phyloP scores from a whole-genome alignment of 30 jellyfish, hydroid and myxozoan genomes.

The Mastigias papua region DNA sequence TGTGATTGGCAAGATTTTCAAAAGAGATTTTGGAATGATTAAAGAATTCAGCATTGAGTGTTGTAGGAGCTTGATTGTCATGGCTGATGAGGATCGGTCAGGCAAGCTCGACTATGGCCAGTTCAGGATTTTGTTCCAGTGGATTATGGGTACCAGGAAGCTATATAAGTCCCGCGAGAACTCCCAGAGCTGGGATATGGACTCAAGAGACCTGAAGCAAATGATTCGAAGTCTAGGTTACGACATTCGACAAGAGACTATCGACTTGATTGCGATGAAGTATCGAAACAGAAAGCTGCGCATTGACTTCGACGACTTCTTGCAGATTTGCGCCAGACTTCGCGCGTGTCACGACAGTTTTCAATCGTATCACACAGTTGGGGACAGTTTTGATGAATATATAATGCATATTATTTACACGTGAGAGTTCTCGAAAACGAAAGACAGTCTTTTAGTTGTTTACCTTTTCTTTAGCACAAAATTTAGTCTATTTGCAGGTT shows the following conservation, averaged over 20 bases:
- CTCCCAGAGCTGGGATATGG: constrained; percentile 69
- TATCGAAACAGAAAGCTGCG: constrained; percentile 47
- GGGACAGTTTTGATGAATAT: constrained; percentile 64
- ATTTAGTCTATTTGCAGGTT: too few species aligned
- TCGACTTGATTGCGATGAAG: constrained; percentile 38
- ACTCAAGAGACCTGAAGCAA: constrained; percentile 48
- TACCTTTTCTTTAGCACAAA: too few species aligned
- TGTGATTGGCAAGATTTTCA: constrained; percentile 44
- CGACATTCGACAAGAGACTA: constrained; percentile 19
- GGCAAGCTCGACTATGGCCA: constrained; percentile 59
- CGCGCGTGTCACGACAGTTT: constrained; percentile 46
- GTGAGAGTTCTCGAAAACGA: background rate
- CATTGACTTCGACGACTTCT: constrained; percentile 56
- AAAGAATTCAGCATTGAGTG: constrained; percentile 61
- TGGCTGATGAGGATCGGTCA: constrained; percentile 74
- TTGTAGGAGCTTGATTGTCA: constrained; percentile 66
- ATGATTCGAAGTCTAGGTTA: constrained; percentile 24
- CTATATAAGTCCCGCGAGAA: constrained; percentile 24
- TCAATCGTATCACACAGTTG: constrained; percentile 44
- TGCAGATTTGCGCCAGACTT: constrained; percentile 65
- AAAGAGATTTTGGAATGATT: constrained; percentile 56
- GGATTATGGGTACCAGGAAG: constrained; percentile 51
- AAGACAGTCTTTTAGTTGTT: too few species aligned
- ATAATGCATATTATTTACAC: constrained; percentile 51
- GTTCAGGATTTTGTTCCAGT: constrained; percentile 38